Evolutionary conservation across 2,797 vertebrate species (phyloP).

Genomic region (Meriones psammophilus): DNA sequence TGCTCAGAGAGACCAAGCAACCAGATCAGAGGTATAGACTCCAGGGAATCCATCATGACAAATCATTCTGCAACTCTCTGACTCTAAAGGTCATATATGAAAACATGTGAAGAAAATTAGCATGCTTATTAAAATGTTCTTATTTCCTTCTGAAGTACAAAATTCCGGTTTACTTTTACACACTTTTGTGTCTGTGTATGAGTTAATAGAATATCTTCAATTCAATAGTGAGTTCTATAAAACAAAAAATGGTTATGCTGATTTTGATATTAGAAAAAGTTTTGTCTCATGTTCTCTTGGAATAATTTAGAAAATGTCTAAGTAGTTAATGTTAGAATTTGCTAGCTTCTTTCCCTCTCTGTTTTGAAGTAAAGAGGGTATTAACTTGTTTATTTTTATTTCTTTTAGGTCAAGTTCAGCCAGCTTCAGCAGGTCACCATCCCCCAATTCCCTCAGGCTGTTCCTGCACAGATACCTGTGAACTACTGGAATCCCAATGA

Average conservation of each 20-base stretch:
- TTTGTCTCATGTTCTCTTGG: background rate
- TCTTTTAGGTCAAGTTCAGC: background rate
- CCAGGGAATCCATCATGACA: background rate
- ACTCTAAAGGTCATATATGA: background rate
- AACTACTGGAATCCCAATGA: background rate
- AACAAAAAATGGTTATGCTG: background rate
- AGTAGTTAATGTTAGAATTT: background rate
- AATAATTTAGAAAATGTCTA: background rate
- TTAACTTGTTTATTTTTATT: background rate
- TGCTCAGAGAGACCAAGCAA: background rate
- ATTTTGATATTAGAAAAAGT: background rate
- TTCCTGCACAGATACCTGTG: background rate
- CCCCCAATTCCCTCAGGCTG: background rate
- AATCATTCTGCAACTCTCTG: background rate
- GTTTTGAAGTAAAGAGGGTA: background rate
- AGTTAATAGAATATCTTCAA: background rate
- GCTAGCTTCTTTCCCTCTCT: background rate
- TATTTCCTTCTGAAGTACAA: background rate
- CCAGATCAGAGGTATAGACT: background rate
- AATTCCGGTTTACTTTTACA: background rate
- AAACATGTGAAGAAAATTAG: background rate
- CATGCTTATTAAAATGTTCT: background rate
- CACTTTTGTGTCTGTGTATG: background rate
- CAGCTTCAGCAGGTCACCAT: background rate
- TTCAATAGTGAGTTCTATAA: background rate